These are phyloP conservation scores for Trichogramma pretiosum DNA, from an alignment of 1,140 invertebrate species.

Conservation along the genomic window DNA sequence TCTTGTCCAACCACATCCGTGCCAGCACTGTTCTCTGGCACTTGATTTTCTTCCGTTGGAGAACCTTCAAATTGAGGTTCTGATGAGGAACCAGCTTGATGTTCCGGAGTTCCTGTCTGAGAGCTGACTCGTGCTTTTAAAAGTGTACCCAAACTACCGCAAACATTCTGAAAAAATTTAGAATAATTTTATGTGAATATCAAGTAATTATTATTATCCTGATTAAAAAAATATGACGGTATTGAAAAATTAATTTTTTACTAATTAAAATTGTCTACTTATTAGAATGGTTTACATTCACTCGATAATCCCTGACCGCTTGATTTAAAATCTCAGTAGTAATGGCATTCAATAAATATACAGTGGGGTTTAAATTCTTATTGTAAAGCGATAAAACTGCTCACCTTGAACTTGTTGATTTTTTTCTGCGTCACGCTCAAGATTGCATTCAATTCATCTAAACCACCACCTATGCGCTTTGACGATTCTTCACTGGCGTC, in stretches of 20 bases:
- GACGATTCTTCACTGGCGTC: constrained; percentile 61
- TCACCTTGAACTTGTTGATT: constrained; percentile 78
- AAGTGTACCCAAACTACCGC: constrained; percentile 55
- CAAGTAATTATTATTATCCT: too few relatives aligned
- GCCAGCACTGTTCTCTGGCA: constrained; percentile 2
- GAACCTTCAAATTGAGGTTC: constrained; percentile 7
- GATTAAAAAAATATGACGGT: too few relatives aligned
- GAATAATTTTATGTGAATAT: too few relatives aligned
- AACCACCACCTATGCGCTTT: constrained; percentile 59
- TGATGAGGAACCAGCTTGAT: constrained; percentile 18
- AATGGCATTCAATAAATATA: too few relatives aligned
- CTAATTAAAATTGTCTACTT: too few relatives aligned
- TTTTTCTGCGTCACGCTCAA: constrained; percentile 75
- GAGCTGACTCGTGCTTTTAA: constrained; percentile 49
- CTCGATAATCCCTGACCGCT: too few relatives aligned
- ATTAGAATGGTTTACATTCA: too few relatives aligned
- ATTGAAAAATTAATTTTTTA: too few relatives aligned
- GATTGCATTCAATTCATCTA: constrained; percentile 76
- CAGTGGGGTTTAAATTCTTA: too few relatives aligned
- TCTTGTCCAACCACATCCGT: constrained; percentile 8
- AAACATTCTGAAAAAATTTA: constrained; percentile 49
- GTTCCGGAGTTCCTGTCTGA: constrained; percentile 31
- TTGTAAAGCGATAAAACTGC: too few relatives aligned
- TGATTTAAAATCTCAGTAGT: too few relatives aligned
- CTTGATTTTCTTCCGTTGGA: constrained; percentile 28